Evolutionary conservation across 2,888 invertebrate genomes (phyloP).

Genomic region (Venusia cambrica): DNA sequence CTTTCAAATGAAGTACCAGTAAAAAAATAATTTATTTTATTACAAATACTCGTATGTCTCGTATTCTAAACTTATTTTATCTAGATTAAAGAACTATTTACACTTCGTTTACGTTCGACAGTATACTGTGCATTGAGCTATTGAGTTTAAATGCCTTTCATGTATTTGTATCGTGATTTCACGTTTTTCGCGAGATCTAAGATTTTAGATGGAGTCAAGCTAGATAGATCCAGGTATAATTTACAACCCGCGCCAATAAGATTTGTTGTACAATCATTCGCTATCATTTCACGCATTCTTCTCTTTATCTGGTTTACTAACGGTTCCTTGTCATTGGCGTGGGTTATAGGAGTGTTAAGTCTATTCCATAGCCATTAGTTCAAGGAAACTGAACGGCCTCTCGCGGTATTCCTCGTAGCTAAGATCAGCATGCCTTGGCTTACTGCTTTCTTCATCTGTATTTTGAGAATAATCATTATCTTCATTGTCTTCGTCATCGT

Average conservation of each 20-base stretch:
- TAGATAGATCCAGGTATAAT: slow-evolving; percentile 26
- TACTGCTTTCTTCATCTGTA: slow-evolving; percentile 27
- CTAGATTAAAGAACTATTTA: slow-evolving; percentile 64
- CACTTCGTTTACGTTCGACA: slow-evolving; percentile 48
- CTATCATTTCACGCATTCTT: background rate
- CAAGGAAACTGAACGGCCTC: slow-evolving; percentile 59
- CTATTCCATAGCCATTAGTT: slow-evolving; percentile 73
- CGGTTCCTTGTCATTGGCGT: slow-evolving; percentile 9
- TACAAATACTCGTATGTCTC: slow-evolving; percentile 44
- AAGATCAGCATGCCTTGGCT: slow-evolving; percentile 21
- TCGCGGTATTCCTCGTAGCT: slow-evolving; percentile 42
- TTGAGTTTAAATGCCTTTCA: slow-evolving; percentile 51
- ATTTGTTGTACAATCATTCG: background rate
- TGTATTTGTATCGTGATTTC: slow-evolving; percentile 42
- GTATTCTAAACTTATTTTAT: slow-evolving; percentile 62
- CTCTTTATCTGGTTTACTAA: background rate
- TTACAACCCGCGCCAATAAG: slow-evolving; percentile 13
- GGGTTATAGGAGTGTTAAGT: slow-evolving; percentile 42
- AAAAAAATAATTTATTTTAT: slow-evolving; percentile 44
- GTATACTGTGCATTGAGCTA: slow-evolving; percentile 29
- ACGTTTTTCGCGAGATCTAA: slow-evolving; percentile 38
- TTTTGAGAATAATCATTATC: slow-evolving; percentile 38
- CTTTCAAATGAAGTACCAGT: slow-evolving; percentile 27
- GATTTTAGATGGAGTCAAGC: slow-evolving; percentile 36
- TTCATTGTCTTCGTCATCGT: slow-evolving; percentile 44